Base-by-base conservation (phyloP, 2,888 invertebrate genomes). In the Horisme vitalbata region DNA sequence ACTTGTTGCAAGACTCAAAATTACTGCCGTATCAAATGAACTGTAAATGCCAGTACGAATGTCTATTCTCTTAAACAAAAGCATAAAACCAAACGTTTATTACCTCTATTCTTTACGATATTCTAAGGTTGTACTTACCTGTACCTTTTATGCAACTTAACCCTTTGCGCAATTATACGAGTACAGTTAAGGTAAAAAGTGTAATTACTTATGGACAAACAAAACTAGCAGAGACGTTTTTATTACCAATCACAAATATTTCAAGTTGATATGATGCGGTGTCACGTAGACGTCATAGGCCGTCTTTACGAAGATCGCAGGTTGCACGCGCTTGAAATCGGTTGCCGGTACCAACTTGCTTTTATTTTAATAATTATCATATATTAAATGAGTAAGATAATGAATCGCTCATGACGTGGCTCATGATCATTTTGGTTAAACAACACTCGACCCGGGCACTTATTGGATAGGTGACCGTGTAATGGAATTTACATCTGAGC, bases 121-220 rank as follows among this genome's bases (percentile, higher is more conserved):
- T 50, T 45, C 27, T 52, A 37, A 37, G 43, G 33, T 52, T 41
- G 32, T 36, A 27, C 37, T 37, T 55, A 58, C 57, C 57, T 58
- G 57, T 14, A 20, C 38, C 37, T 45, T 45, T 53, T 53, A 47
- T 52, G 26, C 13, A 11, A 18, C 15, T 38, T 21, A 57, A 57
- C 51, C 52, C 57, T 53, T 55, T 49, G 28, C 20, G 35, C 43
- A 55, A 55, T 41, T 51, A 31, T 41, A 41, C 41, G 31, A 35
- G 44, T 31, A 39, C 44, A 49, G 44, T 49, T 35, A 39, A 31
- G 27, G 31, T 46, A 28, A 45, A 41, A 39, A 30, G 20, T 32
- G 30, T 39, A 43, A 43, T 48, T 33, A 41, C 13, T 36, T 33
- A 39, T 34, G 13, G 10, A 23, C 26, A 32, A n/a, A 36, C 36